A percentile compares a stretch with the other conserved stretches of the same genome.
These are phyloP conservation scores for Sarotherodon lohbergeri DNA, from an alignment of 2,113 vertebrate genomes.

Conservation along the genomic window DNA sequence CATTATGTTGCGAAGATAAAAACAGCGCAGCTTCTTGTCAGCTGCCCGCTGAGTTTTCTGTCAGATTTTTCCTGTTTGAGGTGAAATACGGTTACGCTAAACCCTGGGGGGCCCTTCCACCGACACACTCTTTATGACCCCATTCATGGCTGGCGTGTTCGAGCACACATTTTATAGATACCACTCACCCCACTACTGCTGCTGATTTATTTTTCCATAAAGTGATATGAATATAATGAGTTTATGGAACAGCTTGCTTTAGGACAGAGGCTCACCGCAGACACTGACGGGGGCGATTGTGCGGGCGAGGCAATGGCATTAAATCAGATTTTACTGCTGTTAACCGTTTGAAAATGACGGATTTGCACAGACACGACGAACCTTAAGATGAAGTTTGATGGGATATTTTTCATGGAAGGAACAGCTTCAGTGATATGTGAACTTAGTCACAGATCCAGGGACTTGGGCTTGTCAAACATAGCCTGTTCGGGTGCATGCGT, in stretches of 20 bases:
- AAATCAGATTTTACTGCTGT: neutral
- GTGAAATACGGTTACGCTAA: neutral
- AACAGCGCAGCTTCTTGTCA: neutral
- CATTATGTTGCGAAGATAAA: neutral
- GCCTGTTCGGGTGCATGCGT: neutral
- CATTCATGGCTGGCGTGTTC: slow-evolving; percentile 17
- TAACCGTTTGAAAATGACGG: neutral
- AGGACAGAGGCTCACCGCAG: slow-evolving; percentile 16
- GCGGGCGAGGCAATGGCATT: neutral
- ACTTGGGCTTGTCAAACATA: neutral
- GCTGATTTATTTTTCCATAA: slow-evolving; percentile 57
- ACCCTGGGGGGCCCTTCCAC: slow-evolving; percentile 2
- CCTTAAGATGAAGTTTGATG: neutral
- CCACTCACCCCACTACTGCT: neutral
- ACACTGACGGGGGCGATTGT: neutral
- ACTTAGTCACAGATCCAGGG: neutral
- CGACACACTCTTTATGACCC: slow-evolving; percentile 34
- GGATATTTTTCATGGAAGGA: neutral
- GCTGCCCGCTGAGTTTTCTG: neutral
- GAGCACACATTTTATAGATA: slow-evolving; percentile 43
- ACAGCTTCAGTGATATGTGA: neutral
- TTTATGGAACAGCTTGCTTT: slow-evolving; percentile 35
- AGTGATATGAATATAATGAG: slow-evolving; percentile 41
- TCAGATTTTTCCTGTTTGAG: neutral
- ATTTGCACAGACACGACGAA: neutral